Conservation (phyloP, 1,140 invertebrate genomes). For the Temnothorax nylanderi region DNA sequence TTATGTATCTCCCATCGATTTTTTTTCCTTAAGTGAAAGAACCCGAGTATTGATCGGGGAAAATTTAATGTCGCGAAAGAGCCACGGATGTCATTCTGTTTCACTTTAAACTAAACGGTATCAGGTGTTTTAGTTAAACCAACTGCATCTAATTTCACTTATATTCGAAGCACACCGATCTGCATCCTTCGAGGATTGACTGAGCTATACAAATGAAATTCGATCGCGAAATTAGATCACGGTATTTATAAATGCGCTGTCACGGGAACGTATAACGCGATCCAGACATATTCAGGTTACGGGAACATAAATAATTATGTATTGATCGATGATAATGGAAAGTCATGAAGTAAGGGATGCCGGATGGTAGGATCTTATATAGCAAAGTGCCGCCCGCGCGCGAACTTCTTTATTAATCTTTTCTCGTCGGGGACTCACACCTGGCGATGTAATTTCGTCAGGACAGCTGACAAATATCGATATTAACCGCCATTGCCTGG, state of each 20-base stretch:
- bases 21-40: background rate
- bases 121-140: conserved; percentile 35
- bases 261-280: background rate
- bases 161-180: background rate
- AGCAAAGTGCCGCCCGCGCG: background rate
- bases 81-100: conserved; percentile 24
- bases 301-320: conserved; percentile 27
- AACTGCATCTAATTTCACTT: conserved; percentile 43
- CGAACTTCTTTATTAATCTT: conserved; percentile 47
- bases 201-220: conserved; percentile 23
- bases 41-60: conserved; percentile 7
- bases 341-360: conserved; percentile 13
- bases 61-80: conserved; percentile 25
- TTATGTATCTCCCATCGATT: conserved; percentile 18
- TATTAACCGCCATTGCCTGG: conserved; percentile 12
- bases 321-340: conserved; percentile 38
- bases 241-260: conserved; percentile 42
- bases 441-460: conserved; percentile 34
- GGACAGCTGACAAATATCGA: conserved; percentile 35
- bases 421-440: background rate
- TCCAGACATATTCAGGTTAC: conserved; percentile 6
- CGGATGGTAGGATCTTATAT: background rate
- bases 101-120: conserved; percentile 15
- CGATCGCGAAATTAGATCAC: conserved; percentile 24
- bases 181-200: background rate